Evolutionary conservation across 1,140 invertebrate genomes (phyloP), one percentile per base, ranked within the genome.

Genomic region (Liolophura sinensis): DNA sequence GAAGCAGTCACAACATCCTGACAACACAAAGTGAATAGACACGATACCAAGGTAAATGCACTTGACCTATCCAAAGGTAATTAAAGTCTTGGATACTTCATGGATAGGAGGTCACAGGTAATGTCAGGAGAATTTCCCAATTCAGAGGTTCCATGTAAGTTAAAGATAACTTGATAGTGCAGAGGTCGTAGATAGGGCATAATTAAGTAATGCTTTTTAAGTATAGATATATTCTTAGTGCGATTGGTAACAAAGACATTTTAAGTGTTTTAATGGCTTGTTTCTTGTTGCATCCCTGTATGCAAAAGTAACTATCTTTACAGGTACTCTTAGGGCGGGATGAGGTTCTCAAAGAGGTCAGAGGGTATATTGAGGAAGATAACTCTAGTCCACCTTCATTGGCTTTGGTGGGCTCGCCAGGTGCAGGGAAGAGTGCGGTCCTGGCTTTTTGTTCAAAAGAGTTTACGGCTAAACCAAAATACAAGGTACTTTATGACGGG

Each of bases 291-390:
- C 22, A 11, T 40, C 15, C 31, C 1, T 9, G 31, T 20, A 60
- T 40, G 48, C 6, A 60, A 22, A 1, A 14, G 12, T 60, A 16
- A 9, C 48, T 31, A 15, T 20, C 27, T 57, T 61, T 51, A 15
- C 65, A 75, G 73, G 65, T 73, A 55, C 58, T 75, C 40, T 50
- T 73, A 9, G 74, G 74, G 27, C 65, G 74, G 57, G 74, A 73
- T 16, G 49, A 51, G 0, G 60, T 67, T 49, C 47, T 71, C 7
- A 48, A 63, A 22, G 25, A 27, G 46, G 67, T 76, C 0, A 55
- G 56, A 12, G 22, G 56, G 14, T 76, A 76, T 50, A 60, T 75
- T 12, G 58, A 51, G 16, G 51, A 5, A 14, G 40, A 64, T 22
- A 18, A 22, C 12, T 50, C 54, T 18, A 24, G 58, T 25, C 57